A percentile compares a stretch with the other conserved stretches of the same genome.
Evolutionary conservation across 2,113 vertebrate species (phyloP).

Genomic region (Barbus barbus): DNA sequence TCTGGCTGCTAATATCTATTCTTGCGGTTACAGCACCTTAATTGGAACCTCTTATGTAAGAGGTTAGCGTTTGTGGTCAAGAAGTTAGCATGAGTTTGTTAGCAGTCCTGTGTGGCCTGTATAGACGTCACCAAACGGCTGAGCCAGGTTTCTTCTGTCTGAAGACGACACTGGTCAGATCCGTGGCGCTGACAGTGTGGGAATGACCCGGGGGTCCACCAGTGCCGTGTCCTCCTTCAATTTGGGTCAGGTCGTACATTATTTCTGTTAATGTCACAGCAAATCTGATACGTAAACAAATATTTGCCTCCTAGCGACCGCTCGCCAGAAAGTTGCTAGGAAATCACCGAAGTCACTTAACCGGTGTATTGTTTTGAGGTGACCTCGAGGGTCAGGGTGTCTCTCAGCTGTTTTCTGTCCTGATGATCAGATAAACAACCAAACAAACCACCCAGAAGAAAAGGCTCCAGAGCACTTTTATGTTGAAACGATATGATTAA

Average conservation of each 20-base stretch:
- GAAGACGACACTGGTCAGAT: not conserved
- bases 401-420: slow-evolving; percentile 33
- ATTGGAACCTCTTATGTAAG: not conserved
- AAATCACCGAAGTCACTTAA: slow-evolving; percentile 49
- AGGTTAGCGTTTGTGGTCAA: not conserved
- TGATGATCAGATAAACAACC: slow-evolving; percentile 27
- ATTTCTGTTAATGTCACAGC: slow-evolving; percentile 38
- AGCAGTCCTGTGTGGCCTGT: not conserved
- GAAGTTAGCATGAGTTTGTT: not conserved
- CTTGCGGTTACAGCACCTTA: not conserved
- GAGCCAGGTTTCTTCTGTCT: slow-evolving; percentile 5
- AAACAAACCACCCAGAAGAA: slow-evolving; percentile 16
- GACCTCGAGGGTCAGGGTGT: slow-evolving; percentile 46
- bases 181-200: slow-evolving; percentile 35
- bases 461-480: not conserved
- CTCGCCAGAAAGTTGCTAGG: slow-evolving; percentile 47
- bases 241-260: slow-evolving; percentile 20
- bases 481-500: slow-evolving; percentile 13
- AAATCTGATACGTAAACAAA: slow-evolving; percentile 55
- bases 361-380: too few relatives aligned
- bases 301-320: slow-evolving; percentile 51
- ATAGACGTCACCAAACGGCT: slow-evolving; percentile 19
- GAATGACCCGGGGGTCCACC: slow-evolving; percentile 2
- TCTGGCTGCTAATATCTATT: not conserved
- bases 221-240: slow-evolving; percentile 8